Base-by-base conservation (phyloP, 2,797 vertebrate genomes). In the Catharus ustulatus region DNA sequence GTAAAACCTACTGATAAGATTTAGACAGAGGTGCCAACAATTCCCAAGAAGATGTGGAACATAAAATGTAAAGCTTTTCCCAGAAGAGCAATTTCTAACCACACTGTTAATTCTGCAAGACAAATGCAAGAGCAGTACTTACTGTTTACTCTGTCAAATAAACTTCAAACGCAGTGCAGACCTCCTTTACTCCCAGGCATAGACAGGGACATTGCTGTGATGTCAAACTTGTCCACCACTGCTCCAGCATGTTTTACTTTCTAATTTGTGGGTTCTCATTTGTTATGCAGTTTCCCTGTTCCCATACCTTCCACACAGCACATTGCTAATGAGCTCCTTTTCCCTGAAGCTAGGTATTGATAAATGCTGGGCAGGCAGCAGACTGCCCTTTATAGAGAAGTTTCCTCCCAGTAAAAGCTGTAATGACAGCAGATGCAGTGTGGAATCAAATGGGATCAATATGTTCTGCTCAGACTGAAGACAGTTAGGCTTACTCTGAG, bases 41-140 rank as follows among this genome's bases (percentile, higher is more conserved):
- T 93, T 95, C 93, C 74, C 87, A 94, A 82, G 82, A 84, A 84
- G 85, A 82, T 32, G 91, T 19, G 49, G 87, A 94, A 67, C 89
- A 90, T 88, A 94, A 92, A 96, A 93, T 90, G 83, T 80, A 93
- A 94, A 90, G 72, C 71, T 84, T 90, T 96, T 94, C 91, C 83
- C 85, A 93, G 94, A 88, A 92, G 42, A 82, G 80, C 74, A 79
- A 91, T 91, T 96, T 96, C 91, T 86, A 94, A 34, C 80, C 63
- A 80, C 71, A 55, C 52, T 89, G 93, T 83, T 95, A 96, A 96
- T 94, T 91, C 74, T 94, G 63, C 80, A 86, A 73, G 67, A 46
- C 77, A 79, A 94, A 84, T 84, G 63, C 46, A 76, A 52, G 83
- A 74, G 85, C 86, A 90, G 19, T 52, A 79, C 63, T 82, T 36